Evolutionary conservation across 2,113 vertebrate species (phyloP).

Genomic region (Xenopus borealis): DNA sequence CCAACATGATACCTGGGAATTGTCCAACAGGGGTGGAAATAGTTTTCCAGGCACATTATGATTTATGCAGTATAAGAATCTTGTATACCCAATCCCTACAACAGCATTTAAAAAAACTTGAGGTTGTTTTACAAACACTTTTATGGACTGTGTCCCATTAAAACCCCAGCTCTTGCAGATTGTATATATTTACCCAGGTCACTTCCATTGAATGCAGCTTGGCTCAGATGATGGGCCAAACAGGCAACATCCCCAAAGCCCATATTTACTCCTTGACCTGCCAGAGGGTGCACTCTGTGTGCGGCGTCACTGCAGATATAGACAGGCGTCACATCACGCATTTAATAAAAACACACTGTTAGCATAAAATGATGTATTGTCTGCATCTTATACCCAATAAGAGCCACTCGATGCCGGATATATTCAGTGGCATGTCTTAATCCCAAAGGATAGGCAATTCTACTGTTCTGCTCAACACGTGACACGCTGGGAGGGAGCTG

Average conservation of each 20-base stretch:
- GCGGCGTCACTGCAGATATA: conserved; percentile 83
- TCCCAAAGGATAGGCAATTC: conserved; percentile 86
- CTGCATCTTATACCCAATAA: conserved; percentile 79
- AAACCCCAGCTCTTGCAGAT: too few species aligned
- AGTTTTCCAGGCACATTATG: too few species aligned
- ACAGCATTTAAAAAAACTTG: too few species aligned
- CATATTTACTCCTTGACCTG: conserved; percentile 95
- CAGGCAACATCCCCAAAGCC: conserved; percentile 90
- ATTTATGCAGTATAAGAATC: too few species aligned
- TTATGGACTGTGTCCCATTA: too few species aligned
- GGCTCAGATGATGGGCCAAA: conserved; percentile 80
- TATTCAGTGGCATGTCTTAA: conserved; percentile 91
- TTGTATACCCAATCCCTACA: too few species aligned
- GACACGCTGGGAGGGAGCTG: conserved; percentile 93
- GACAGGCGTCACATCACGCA: neutral
- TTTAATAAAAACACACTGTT: neutral
- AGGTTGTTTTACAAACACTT: too few species aligned
- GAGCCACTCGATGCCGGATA: conserved; percentile 80
- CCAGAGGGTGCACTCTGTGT: conserved; percentile 93
- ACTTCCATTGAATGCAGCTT: conserved; percentile 85
- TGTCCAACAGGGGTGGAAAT: too few species aligned
- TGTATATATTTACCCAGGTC: conserved; percentile 80
- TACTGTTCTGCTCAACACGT: conserved; percentile 74
- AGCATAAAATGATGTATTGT: neutral
- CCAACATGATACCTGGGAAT: too few species aligned